A percentile compares a stretch with the other conserved stretches of the same genome.
Conservation (phyloP, 2,797 vertebrate species). For the Paratrypauchen microcephalus region DNA sequence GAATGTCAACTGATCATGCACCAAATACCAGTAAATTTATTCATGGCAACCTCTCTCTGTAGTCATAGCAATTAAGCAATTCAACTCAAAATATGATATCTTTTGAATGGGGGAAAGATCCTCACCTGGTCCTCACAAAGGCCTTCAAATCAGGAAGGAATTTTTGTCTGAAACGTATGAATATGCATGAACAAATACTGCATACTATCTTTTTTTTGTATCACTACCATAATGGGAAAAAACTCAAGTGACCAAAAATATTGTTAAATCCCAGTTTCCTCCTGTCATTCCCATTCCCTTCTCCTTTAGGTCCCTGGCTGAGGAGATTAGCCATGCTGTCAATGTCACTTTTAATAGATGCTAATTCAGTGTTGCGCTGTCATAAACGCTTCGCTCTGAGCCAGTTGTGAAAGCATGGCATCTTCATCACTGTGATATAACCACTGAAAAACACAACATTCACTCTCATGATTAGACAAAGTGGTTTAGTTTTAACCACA, state of each 20-base stretch:
- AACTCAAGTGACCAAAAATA: not conserved
- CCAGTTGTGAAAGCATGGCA: slow-evolving; percentile 64
- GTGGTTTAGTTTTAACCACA: slow-evolving; percentile 24
- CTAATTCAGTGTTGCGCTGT: slow-evolving; percentile 65
- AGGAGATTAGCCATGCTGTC: slow-evolving; percentile 54
- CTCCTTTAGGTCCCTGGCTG: slow-evolving; percentile 49
- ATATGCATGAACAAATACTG: too few species aligned
- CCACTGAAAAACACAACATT: slow-evolving; percentile 44
- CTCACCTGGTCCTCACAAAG: too few species aligned
- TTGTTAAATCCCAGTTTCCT: not conserved
- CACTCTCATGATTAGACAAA: slow-evolving; percentile 51
- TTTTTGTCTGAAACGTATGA: too few species aligned
- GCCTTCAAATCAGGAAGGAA: too few species aligned
- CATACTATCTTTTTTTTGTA: too few species aligned
- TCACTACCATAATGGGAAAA: not conserved
- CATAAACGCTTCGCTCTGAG: slow-evolving; percentile 48
- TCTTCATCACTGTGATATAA: slow-evolving; percentile 43
- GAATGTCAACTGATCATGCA: too few species aligned
- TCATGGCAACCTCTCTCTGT: too few species aligned
- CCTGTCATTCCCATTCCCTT: not conserved
- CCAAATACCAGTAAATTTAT: too few species aligned
- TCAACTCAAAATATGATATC: too few species aligned
- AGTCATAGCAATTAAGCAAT: too few species aligned
- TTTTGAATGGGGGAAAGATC: too few species aligned
- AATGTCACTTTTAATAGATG: slow-evolving; percentile 62